Evolutionary conservation across 2,113 vertebrate species (phyloP), one percentile per base, ranked within the genome.

Genomic region (Pseudorasbora parva): DNA sequence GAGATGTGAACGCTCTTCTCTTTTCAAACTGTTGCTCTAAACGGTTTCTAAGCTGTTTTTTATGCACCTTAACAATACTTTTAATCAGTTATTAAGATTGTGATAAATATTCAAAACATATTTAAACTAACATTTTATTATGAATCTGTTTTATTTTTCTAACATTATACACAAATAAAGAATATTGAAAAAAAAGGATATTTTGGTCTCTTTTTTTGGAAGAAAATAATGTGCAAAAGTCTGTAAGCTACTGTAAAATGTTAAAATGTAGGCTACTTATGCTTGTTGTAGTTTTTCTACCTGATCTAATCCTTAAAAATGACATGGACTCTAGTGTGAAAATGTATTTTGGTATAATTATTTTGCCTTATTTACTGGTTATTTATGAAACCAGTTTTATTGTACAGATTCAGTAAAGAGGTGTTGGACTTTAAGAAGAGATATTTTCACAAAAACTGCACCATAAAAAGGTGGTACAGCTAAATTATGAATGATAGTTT

Each of bases 81-180:
- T 45, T 71, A 23, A 43, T 71, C 68, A 45, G 6, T 45, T 71
- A 45, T 45, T 21, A 71, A 43, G 4, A 23, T 21, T 77, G 54
- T 77, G 4, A 23, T 37, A 76, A 56, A 12, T 57, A 23, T 41
- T 56, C 27, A 37, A 57, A 76, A 17, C 30, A 2, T 30, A 51
- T 56, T n/a, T 33, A 56, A n/a, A 2, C 10, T 56, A 11, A 11
- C 3, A 23, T 11, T 75, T 2, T 64, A 21, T 33, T 37, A 2
- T n/a, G 8, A 57, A 37, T 7, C 30, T 56, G 11, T 77, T 59
- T 43, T 0, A 2, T 2, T 5, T 41, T 5, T 41, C 5, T 43
- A 2, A 56, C 54, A 25, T 60, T 15, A 25, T n/a, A 60, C n/a
- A 37, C 54, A 17, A 78, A 60, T 78, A 78, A 78, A 78, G 11